A percentile compares a stretch with the other conserved stretches of the same genome.
Evolutionary conservation across 2,888 invertebrate species (phyloP).

Genomic region (Dione vanillae): DNA sequence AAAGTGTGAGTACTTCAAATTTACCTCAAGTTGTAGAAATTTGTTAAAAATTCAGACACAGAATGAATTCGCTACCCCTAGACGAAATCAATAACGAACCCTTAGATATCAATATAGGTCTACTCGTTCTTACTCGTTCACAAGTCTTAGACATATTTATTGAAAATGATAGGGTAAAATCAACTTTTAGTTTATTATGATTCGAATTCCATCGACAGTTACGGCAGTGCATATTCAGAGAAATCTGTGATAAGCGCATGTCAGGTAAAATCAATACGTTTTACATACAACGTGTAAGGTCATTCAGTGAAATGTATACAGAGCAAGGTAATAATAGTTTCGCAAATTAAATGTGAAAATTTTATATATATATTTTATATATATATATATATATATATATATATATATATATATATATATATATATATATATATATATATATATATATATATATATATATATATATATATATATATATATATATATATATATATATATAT

Average conservation of each 20-base stretch:
- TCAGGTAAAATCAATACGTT: constrained; percentile 22
- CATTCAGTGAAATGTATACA: constrained; percentile 7
- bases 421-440: no score
- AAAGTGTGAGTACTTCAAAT: no score
- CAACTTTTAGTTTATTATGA: neutral
- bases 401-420: no score
- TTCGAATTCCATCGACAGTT: constrained; percentile 1
- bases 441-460: no score
- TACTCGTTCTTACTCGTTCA: neutral
- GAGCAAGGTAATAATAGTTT: neutral
- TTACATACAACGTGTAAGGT: neutral
- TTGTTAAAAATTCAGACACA: no score
- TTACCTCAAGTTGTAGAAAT: no score
- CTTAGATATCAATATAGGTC: neutral
- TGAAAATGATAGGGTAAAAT: neutral
- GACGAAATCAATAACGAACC: neutral
- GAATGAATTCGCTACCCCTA: neutral
- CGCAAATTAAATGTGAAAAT: neutral
- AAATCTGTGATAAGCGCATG: constrained; percentile 20
- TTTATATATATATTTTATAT: no score
- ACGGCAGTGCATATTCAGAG: neutral
- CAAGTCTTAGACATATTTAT: neutral
- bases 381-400: no score
- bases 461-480: no score
- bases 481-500: no score